These are phyloP conservation scores for Fulica atra DNA, from an alignment of 2,113 vertebrate species.

Conservation along the genomic window DNA sequence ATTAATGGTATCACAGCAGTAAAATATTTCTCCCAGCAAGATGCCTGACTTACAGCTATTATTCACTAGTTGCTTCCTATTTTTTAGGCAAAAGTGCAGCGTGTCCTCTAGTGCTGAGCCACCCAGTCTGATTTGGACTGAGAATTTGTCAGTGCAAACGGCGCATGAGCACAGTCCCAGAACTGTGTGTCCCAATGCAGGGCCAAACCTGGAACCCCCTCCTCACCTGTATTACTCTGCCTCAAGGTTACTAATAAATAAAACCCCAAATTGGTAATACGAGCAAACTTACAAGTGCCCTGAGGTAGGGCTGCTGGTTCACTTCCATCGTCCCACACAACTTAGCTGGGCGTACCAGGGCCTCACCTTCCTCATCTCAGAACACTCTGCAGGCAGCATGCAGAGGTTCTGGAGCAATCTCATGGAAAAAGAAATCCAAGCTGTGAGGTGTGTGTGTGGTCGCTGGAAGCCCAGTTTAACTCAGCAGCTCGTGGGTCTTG, in stretches of 20 bases:
- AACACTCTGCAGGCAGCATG: neutral
- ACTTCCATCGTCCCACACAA: neutral
- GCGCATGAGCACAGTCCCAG: neutral
- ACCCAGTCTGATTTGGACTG: neutral
- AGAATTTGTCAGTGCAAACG: neutral
- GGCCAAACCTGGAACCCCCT: neutral
- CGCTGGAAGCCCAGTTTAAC: neutral
- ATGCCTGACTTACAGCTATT: constrained; percentile 4
- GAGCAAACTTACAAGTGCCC: neutral
- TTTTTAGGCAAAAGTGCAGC: constrained; percentile 9
- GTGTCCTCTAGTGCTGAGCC: neutral
- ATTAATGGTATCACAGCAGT: constrained; percentile 60
- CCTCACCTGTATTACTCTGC: neutral
- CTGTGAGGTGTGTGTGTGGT: neutral
- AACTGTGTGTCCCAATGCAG: neutral
- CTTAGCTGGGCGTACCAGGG: no score
- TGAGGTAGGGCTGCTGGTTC: neutral
- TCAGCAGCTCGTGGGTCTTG: no score
- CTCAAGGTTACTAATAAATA: neutral
- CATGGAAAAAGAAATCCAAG: neutral
- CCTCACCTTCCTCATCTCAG: neutral
- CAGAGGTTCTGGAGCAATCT: neutral
- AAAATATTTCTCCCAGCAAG: constrained; percentile 34
- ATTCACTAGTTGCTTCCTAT: neutral
- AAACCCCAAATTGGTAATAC: neutral